phyloP scores from a whole-genome alignment of 2,888 invertebrate genomes.

The Argyra leucocephala region DNA sequence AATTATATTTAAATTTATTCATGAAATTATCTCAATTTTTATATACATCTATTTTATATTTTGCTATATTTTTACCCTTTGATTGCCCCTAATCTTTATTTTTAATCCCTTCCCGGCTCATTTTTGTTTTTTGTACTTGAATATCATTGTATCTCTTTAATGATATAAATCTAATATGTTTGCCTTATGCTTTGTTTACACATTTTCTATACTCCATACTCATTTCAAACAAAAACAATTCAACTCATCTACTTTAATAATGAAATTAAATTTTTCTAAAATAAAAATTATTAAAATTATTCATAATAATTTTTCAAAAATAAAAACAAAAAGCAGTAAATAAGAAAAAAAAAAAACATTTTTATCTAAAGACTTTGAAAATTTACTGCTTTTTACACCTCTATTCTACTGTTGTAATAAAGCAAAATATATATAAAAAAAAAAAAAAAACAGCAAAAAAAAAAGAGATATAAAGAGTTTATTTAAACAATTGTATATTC shows the following conservation, averaged over 20 bases:
- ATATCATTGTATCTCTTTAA: background rate
- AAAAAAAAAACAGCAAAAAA: background rate
- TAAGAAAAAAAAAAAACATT: background rate
- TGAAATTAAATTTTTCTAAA: background rate
- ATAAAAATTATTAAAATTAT: slow-evolving; percentile 4
- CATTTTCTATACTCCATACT: too few species aligned
- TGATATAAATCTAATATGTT: background rate
- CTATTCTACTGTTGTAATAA: background rate
- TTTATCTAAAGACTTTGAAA: slow-evolving; percentile 6
- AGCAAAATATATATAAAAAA: too few species aligned
- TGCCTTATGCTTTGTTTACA: background rate
- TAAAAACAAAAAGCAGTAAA: background rate
- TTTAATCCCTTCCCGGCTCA: background rate
- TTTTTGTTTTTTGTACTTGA: background rate
- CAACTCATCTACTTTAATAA: too few species aligned
- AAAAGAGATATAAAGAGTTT: too few species aligned
- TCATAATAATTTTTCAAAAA: slow-evolving; percentile 3
- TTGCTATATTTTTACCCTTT: background rate
- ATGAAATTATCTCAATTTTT: background rate
- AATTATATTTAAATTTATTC: slow-evolving; percentile 6
- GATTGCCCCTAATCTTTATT: background rate
- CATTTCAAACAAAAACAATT: too few species aligned
- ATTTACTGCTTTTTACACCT: slow-evolving; percentile 6
- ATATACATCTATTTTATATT: background rate
- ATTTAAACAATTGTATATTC: background rate